phyloP scores from a whole-genome alignment of 2,113 vertebrate genomes.

The Dipodomys stephensi region DNA sequence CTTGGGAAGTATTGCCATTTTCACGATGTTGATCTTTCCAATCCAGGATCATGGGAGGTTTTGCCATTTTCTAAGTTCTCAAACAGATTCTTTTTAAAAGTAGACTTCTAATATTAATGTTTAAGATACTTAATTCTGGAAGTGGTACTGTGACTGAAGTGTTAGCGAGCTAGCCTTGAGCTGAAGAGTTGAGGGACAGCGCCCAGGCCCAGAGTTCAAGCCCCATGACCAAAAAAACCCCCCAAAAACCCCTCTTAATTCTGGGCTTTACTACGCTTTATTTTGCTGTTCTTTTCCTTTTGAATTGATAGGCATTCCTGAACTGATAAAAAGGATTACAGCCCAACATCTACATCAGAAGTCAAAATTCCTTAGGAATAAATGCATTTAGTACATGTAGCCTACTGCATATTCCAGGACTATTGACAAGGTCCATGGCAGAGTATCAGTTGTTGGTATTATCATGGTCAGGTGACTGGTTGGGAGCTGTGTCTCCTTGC shows the following conservation, averaged over 20 bases:
- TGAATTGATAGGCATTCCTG: background rate
- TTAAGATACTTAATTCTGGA: background rate
- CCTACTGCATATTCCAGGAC: too few species aligned
- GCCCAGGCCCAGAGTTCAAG: too few species aligned
- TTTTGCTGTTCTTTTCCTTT: slow-evolving; percentile 27
- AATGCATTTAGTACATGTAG: background rate
- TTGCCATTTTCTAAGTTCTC: too few species aligned
- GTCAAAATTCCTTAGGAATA: background rate
- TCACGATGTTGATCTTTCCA: too few species aligned
- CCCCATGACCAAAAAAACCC: too few species aligned
- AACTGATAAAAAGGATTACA: background rate
- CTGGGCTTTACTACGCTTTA: background rate
- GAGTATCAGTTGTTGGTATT: background rate
- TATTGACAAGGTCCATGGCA: background rate
- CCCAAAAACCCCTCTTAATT: background rate
- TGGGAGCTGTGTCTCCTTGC: background rate
- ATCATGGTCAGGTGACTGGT: background rate
- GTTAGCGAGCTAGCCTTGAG: too few species aligned
- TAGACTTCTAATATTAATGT: slow-evolving; percentile 16
- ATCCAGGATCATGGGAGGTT: too few species aligned
- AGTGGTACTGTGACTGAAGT: too few species aligned
- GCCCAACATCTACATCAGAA: background rate
- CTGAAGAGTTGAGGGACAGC: too few species aligned
- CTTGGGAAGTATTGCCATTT: too few species aligned
- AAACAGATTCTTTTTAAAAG: background rate